Base-by-base conservation (phyloP, 92 coral and sea anemone genomes). In the Epizoanthus ramosus region DNA sequence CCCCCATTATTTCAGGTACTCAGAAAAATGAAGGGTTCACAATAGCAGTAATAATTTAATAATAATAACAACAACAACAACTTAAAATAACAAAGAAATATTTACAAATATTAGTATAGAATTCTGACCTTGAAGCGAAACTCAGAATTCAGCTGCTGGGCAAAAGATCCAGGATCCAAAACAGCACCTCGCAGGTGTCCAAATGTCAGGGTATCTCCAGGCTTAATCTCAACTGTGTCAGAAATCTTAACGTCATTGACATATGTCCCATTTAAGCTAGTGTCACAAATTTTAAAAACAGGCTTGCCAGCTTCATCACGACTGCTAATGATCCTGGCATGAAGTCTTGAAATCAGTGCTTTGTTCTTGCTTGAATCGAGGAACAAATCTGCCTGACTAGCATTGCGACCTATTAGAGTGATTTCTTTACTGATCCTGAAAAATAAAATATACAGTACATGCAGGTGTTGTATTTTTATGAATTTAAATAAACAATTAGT, bases 251-350 rank as follows among this genome's bases (percentile, higher is more conserved):
- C 59, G 35, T 93, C 96, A 85, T 95, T 95, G 33, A 95, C 93
- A 76, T 72, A 95, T 8, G 98, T 95, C n/a, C 98, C 98, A 87
- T 93, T 95, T 5, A 95, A 79, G 84, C 98, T 95, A 10, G 97
- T 93, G 61, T 95, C 98, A 31, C 95, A 89, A 63, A 95, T 87
- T 68, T 71, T 87, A 45, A 95, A 92, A 23, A 75, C 79, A 33
- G 68, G 72, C 18, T 79, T 85, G 6, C 89, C 94, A 58, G 57
- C 24, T 22, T 65, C 80, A 50, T 92, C 83, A 25, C 75, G 70
- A 6, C 79, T 83, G 16, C 73, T 89, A 7, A 85, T 71, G 59
- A 95, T 95, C 74, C 95, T 85, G 63, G 98, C 98, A 81, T 95
- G 98, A 18, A 95, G 94, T 64, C 98, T 84, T 1, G 98, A 95